A percentile compares a stretch with the other conserved stretches of the same genome.
Conservation (phyloP, 2,888 invertebrate genomes). For the Caenorhabditis zanzibari region DNA sequence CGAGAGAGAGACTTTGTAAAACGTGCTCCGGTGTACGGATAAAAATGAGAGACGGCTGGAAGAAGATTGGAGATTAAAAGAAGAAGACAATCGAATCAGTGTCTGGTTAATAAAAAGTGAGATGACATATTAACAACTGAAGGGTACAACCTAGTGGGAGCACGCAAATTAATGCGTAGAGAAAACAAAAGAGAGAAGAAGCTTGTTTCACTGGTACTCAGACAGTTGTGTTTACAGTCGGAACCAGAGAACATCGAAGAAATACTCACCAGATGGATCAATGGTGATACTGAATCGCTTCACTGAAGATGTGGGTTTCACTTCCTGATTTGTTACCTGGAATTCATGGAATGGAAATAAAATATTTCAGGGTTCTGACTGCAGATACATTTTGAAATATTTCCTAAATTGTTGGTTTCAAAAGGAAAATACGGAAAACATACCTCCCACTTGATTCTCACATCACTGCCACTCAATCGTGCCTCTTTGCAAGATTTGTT, state of each 20-base stretch:
- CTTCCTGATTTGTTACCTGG: slow-evolving; percentile 55
- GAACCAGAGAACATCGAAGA: background rate
- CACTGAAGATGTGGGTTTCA: slow-evolving; percentile 60
- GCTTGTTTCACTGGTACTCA: slow-evolving; percentile 29
- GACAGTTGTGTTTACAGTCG: slow-evolving; percentile 29
- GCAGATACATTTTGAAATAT: background rate
- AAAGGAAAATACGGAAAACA: background rate
- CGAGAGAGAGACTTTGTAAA: slow-evolving; percentile 41
- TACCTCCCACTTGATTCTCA: slow-evolving; percentile 70
- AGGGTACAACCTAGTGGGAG: slow-evolving; percentile 23
- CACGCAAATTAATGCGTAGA: slow-evolving; percentile 53
- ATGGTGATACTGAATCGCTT: slow-evolving; percentile 64
- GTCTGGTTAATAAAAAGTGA: slow-evolving; percentile 48
- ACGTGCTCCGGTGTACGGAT: slow-evolving; percentile 55
- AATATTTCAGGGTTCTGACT: too few species aligned
- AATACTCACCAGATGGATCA: slow-evolving; percentile 58
- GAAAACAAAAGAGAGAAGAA: slow-evolving; percentile 37
- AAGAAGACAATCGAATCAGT: slow-evolving; percentile 36
- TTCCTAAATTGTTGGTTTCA: too few species aligned
- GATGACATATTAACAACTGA: slow-evolving; percentile 43
- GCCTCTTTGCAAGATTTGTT: slow-evolving; percentile 68
- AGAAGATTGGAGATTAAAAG: background rate
- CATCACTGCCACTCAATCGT: slow-evolving; percentile 70
- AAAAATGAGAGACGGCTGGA: slow-evolving; percentile 34
- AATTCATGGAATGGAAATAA: background rate